phyloP scores from a whole-genome alignment of 2,113 vertebrate genomes.

The Thunnus thynnus region DNA sequence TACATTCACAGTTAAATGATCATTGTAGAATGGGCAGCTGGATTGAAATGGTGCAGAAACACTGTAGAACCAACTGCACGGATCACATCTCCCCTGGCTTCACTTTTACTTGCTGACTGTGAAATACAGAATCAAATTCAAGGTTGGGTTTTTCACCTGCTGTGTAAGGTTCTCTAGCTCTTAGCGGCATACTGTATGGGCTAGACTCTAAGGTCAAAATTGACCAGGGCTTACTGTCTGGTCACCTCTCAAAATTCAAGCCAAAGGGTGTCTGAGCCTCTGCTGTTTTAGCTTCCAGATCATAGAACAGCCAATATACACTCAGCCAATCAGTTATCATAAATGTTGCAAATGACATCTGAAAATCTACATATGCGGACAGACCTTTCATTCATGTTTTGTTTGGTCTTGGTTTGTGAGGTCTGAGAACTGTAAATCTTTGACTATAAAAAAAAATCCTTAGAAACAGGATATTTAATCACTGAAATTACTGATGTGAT shows the following conservation, averaged over 20 bases:
- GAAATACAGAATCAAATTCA: conserved; percentile 33
- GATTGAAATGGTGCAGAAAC: conserved; percentile 14
- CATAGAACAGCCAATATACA: background rate
- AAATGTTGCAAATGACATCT: background rate
- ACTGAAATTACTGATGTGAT: conserved; percentile 10
- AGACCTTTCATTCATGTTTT: background rate
- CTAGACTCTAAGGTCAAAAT: conserved; percentile 20
- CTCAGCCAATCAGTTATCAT: background rate
- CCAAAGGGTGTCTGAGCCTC: background rate
- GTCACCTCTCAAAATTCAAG: conserved; percentile 26
- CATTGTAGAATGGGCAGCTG: conserved; percentile 15
- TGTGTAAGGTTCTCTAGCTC: conserved; percentile 4
- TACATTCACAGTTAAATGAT: conserved; percentile 29
- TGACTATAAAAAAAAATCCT: background rate
- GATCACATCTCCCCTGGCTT: conserved; percentile 14
- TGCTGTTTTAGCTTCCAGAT: background rate
- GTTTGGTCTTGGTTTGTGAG: background rate
- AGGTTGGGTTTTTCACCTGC: conserved; percentile 27
- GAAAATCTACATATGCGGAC: background rate
- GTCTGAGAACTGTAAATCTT: background rate
- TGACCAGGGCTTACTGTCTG: conserved; percentile 18
- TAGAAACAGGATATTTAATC: background rate
- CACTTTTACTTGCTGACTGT: background rate
- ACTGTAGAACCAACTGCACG: background rate
- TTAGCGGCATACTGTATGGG: conserved; percentile 12